phyloP scores from a whole-genome alignment of 2,888 invertebrate species.

The Drosophila siamana region DNA sequence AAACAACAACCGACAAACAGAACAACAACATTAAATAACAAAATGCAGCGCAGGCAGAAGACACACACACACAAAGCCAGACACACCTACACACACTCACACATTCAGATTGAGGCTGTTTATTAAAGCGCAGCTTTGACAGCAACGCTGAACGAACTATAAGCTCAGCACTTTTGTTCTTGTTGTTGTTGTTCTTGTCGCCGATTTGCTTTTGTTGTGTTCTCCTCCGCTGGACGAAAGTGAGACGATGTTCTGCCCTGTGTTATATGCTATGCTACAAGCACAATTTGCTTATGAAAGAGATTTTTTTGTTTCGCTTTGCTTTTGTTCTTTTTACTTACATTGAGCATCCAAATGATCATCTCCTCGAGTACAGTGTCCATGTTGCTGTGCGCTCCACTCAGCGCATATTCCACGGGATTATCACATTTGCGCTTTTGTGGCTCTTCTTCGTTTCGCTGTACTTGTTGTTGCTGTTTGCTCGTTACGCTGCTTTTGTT shows the following conservation, averaged over 20 bases:
- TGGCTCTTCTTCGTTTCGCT: constrained; percentile 14
- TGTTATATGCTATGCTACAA: constrained; percentile 4
- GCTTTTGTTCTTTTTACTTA: constrained; percentile 49
- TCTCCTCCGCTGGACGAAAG: constrained; percentile 1
- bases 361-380: constrained; percentile 69
- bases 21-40: constrained; percentile 33
- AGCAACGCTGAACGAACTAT: background rate
- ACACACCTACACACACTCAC: constrained; percentile 1
- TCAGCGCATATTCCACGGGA: constrained; percentile 69
- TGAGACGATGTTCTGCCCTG: background rate
- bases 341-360: constrained; percentile 68
- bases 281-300: constrained; percentile 1
- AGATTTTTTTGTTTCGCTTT: background rate
- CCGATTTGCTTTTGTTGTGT: background rate
- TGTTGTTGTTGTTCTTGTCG: background rate
- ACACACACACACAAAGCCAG: constrained; percentile 13
- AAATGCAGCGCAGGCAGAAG: constrained; percentile 40
- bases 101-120: background rate
- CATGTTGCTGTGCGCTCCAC: constrained; percentile 64
- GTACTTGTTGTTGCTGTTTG: constrained; percentile 1
- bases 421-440: constrained; percentile 60
- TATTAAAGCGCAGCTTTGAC: constrained; percentile 17
- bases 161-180: background rate
- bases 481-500: background rate
- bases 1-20: constrained; percentile 1